phyloP scores from a whole-genome alignment of 2,797 vertebrate species.

The Helostoma temminkii region DNA sequence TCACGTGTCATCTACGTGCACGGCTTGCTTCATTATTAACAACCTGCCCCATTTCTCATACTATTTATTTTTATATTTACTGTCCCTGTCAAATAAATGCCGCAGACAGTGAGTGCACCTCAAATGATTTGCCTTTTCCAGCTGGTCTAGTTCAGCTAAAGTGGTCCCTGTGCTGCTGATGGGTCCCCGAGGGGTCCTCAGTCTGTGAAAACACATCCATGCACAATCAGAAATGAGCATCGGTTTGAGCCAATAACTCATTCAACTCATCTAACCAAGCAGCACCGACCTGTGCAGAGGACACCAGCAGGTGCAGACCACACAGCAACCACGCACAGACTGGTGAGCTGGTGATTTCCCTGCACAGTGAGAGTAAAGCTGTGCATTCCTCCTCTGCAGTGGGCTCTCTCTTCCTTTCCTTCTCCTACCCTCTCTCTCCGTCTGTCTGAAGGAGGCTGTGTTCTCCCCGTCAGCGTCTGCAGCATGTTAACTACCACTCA shows the following conservation, averaged over 20 bases:
- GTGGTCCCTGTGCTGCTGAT: conserved; percentile 3
- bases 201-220: conserved; percentile 1
- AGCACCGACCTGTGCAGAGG: conserved; percentile 50
- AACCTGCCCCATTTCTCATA: no score
- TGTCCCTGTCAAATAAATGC: no score
- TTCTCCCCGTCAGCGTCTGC: conserved; percentile 36
- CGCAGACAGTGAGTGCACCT: not conserved
- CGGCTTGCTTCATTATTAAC: no score
- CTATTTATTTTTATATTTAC: no score
- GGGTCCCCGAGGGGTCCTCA: not conserved
- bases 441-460: conserved; percentile 23
- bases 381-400: conserved; percentile 52
- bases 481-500: conserved; percentile 13
- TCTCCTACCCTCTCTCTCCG: conserved; percentile 1
- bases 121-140: not conserved
- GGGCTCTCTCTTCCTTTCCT: not conserved
- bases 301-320: conserved; percentile 37
- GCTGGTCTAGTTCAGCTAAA: not conserved
- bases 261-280: conserved; percentile 1
- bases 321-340: conserved; percentile 5
- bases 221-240: not conserved
- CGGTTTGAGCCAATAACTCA: not conserved
- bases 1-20: not conserved
- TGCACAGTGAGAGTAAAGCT: conserved; percentile 24
- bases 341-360: conserved; percentile 1